These are phyloP conservation scores for Perdita meconis DNA, from an alignment of 2,888 invertebrate genomes.

Conservation along the genomic window DNA sequence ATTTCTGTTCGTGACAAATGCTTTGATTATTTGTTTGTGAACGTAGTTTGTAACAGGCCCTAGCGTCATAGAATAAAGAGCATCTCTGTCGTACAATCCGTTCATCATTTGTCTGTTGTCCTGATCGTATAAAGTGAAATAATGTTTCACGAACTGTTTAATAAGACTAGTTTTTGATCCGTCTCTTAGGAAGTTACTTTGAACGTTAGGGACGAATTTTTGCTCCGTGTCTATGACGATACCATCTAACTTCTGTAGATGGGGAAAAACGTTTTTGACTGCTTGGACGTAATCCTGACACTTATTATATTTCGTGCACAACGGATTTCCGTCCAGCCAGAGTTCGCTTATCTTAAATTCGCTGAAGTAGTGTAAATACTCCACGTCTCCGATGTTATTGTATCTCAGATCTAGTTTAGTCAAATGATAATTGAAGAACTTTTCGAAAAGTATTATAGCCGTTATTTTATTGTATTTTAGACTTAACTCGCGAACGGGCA, in stretches of 20 bases:
- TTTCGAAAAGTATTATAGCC: conserved; percentile 73
- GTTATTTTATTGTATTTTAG: conserved; percentile 76
- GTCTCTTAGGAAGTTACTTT: conserved; percentile 74
- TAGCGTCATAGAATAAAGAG: conserved; percentile 81
- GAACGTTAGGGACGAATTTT: conserved; percentile 71
- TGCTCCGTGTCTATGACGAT: conserved; percentile 75
- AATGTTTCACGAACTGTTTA: conserved; percentile 80
- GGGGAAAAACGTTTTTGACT: conserved; percentile 77
- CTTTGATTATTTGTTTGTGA: conserved; percentile 79
- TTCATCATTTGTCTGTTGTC: conserved; percentile 78
- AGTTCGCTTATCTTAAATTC: conserved; percentile 80
- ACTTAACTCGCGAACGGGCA: conserved; percentile 78
- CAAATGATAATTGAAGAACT: conserved; percentile 76
- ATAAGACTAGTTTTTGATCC: conserved; percentile 73
- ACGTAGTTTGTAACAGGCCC: conserved; percentile 74
- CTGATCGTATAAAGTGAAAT: conserved; percentile 81
- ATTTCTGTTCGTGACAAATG: conserved; percentile 79
- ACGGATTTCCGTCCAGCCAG: conserved; percentile 82
- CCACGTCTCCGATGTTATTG: conserved; percentile 77
- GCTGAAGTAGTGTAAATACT: conserved; percentile 75
- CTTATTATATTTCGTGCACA: conserved; percentile 74
- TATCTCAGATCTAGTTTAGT: conserved; percentile 78
- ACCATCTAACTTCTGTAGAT: conserved; percentile 79
- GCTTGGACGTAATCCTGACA: conserved; percentile 77
- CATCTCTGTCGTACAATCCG: conserved; percentile 80